These are phyloP conservation scores for Drosophila saltans DNA, from an alignment of 1,140 invertebrate genomes.

Conservation along the genomic window DNA sequence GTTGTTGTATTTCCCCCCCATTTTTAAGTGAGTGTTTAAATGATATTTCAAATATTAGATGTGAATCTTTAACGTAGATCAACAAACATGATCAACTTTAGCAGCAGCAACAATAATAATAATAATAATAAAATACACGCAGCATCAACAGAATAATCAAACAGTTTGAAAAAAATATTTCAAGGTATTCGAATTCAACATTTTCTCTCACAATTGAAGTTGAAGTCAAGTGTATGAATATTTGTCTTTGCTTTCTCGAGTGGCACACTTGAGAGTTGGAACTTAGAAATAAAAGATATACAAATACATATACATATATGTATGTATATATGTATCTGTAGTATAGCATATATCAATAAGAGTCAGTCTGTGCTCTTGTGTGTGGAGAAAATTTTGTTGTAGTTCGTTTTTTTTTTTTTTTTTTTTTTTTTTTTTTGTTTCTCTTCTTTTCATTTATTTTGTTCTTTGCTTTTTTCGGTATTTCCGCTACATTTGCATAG, in stretches of 20 bases:
- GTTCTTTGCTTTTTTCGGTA: conserved; percentile 40
- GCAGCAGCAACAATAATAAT: background rate
- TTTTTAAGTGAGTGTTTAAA: conserved; percentile 1
- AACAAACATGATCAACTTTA: background rate
- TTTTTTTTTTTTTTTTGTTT: background rate
- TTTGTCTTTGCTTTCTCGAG: conserved; percentile 43
- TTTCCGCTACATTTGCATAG: conserved; percentile 80
- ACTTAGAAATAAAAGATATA: conserved; percentile 43
- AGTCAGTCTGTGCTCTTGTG: background rate
- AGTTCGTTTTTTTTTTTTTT: no score
- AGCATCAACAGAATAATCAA: conserved; percentile 8
- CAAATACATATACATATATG: conserved; percentile 3
- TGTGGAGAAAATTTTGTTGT: background rate
- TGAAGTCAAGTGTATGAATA: conserved; percentile 55
- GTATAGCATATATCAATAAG: conserved; percentile 21
- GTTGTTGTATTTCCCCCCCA: background rate
- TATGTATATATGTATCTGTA: background rate
- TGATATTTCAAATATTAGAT: background rate
- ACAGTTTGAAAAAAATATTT: conserved; percentile 29
- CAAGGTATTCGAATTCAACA: conserved; percentile 51
- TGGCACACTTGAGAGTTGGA: conserved; percentile 69
- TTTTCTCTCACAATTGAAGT: conserved; percentile 42
- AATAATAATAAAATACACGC: background rate
- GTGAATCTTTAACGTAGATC: conserved; percentile 7
- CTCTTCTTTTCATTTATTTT: background rate